These are phyloP conservation scores for Anhinga anhinga DNA, from an alignment of 2,113 vertebrate genomes.

Conservation along the genomic window DNA sequence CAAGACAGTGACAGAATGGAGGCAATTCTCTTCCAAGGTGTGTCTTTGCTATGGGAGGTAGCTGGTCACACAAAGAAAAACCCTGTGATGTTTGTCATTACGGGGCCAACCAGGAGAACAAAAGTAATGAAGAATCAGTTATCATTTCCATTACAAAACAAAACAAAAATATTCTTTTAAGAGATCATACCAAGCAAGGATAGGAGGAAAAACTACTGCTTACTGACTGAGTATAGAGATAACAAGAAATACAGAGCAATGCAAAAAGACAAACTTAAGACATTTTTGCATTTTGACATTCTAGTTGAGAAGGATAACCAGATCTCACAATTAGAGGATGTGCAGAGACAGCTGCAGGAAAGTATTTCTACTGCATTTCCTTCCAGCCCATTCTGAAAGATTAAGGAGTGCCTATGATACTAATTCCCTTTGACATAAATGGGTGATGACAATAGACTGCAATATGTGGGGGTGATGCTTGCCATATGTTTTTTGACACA, in stretches of 20 bases:
- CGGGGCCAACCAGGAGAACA: not conserved
- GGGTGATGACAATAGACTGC: constrained; percentile 10
- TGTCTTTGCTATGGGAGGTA: not conserved
- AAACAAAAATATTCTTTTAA: not conserved
- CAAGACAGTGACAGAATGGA: not conserved
- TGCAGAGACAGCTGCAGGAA: constrained; percentile 13
- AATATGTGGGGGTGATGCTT: not conserved
- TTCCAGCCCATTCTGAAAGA: constrained; percentile 31
- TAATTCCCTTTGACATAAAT: constrained; percentile 40
- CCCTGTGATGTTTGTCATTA: not conserved
- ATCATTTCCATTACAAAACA: not conserved
- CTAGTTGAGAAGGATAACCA: not conserved
- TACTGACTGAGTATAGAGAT: not conserved
- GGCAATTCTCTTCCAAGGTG: not conserved
- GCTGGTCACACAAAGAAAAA: not conserved
- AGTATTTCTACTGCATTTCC: constrained; percentile 14
- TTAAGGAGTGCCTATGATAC: constrained; percentile 10
- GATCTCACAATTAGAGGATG: constrained; percentile 13
- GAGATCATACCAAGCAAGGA: not conserved
- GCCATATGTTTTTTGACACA: constrained; percentile 28
- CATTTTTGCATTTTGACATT: not conserved
- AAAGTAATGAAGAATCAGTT: not conserved
- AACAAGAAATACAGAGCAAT: not conserved
- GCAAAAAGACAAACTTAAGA: not conserved
- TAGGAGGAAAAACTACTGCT: not conserved